Evolutionary conservation across 2,888 invertebrate genomes (phyloP), one percentile per base, ranked within the genome.

Genomic region (Cephus sareptanus): DNA sequence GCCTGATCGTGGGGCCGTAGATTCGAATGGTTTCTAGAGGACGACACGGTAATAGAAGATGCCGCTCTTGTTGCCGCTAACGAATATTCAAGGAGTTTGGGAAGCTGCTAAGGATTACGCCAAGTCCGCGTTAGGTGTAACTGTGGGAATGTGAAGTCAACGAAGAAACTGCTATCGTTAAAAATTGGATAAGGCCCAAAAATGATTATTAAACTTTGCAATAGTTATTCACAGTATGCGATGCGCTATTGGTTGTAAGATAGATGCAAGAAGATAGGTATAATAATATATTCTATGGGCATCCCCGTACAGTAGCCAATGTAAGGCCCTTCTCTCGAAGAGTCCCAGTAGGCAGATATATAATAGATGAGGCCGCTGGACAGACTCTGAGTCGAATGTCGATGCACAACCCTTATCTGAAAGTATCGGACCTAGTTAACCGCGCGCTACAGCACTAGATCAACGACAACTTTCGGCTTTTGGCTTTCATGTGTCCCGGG

Each of bases 381-480:
- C 71, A 31, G 71, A 71, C 71, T 71, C 9, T 34, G 71, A 71
- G 78, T 78, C 78, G 75, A 80, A 80, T 74, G 74, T 79, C 76
- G 69, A 75, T 78, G 78, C 83, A 79, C 74, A 76, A 73, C 85
- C 86, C 85, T 88, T 89, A 90, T 89, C 89, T 87, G 83, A 86
- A 84, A 84, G 87, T 88, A 89, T 89, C 87, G 85, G 86, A 85
- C 87, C 89, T 89, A 90, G 90, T 90, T 90, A 90, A 90, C 86
- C 87, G 87, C 83, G 83, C 80, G 86, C 81, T 84, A 82, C 83
- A 83, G 89, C 90, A 90, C 90, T 90, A 90, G 90, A 91, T 91
- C 90, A 91, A 90, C 89, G 89, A 89, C 89, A 87, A 84, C 83
- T 89, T 89, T 90, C 89, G 89, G 90, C 88, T 86, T 85, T 86